A percentile compares a stretch with the other conserved stretches of the same genome.
Conservation (phyloP, 2,888 invertebrate species). For the Coleophora deauratella region DNA sequence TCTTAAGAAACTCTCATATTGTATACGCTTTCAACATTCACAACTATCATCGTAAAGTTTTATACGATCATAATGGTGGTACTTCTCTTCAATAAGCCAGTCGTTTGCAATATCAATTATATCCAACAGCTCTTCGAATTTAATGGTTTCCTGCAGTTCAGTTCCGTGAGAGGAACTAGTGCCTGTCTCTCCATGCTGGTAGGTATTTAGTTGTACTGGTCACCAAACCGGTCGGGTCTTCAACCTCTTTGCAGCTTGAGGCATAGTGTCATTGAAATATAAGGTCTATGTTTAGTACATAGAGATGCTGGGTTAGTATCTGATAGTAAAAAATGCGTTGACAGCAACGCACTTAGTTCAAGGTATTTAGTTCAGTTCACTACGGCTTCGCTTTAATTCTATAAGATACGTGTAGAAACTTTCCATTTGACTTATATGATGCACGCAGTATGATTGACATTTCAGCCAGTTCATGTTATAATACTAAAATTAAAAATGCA, state of each 20-base stretch:
- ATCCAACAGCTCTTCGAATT: slow-evolving; percentile 1
- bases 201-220: slow-evolving; percentile 6
- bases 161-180: slow-evolving; percentile 14
- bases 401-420: too few species aligned
- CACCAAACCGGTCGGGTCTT: slow-evolving; percentile 7
- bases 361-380: slow-evolving; percentile 9
- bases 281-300: background rate
- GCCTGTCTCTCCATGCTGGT: slow-evolving; percentile 9
- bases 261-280: slow-evolving; percentile 1
- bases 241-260: background rate
- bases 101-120: slow-evolving; percentile 6
- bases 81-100: too few species aligned
- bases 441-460: too few species aligned
- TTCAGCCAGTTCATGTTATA: too few species aligned
- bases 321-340: slow-evolving; percentile 4
- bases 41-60: too few species aligned
- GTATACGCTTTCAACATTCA: too few species aligned
- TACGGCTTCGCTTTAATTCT: too few species aligned
- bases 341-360: slow-evolving; percentile 13
- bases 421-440: too few species aligned
- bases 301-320: background rate
- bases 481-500: too few species aligned
- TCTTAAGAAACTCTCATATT: too few species aligned
- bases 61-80: too few species aligned
- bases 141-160: slow-evolving; percentile 13